Base-by-base conservation (phyloP, 2,113 vertebrate species). In the Chaenogobius annularis region DNA sequence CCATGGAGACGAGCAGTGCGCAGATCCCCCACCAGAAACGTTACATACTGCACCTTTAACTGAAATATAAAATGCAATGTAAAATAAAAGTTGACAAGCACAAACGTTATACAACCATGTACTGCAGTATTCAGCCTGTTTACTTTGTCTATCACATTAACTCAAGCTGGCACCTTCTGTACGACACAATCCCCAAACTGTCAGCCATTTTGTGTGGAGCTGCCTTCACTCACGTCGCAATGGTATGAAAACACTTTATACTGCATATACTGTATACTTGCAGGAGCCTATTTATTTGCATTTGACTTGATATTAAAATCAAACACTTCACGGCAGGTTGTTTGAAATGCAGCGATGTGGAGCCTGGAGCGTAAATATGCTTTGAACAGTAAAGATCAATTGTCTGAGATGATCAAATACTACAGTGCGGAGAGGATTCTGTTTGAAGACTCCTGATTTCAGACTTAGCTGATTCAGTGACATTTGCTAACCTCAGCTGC, bases 361-460 rank as follows among this genome's bases (percentile, higher is more conserved):
- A 82, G 85, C 89, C 88, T 80, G 78, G 73, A 86, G 83, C 82
- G 70, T 81, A 86, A 85, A 85, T 83, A 79, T 83, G 85, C 84
- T 90, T 90, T 89, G 82, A 90, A 82, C 77, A 63, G 75, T 67
- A 82, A 79, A 86, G 85, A 91, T 92, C 88, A 85, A 81, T 91
- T 91, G 87, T 91, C 82, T 88, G 61, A 66, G 68, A 54, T 87
- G 87, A 92, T 91, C 86, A 90, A 90, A 90, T 89, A 83, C 74
- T 74, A 86, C 80, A 75, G 78, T 23, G 66, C 78, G 22, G 65
- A 52, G 19, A 67, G 69, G 75, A 87, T 88, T 88, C 79, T 66
- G 79, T 91, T 88, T 91, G 84, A 90, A 88, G 87, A 74, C 85
- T 80, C 46, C 73, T 86, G 85, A 87, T 85, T 85, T 85, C 65